A percentile compares a stretch with the other conserved stretches of the same genome.
Conservation (phyloP, 2,888 invertebrate genomes). For the Heliconius charithonia region DNA sequence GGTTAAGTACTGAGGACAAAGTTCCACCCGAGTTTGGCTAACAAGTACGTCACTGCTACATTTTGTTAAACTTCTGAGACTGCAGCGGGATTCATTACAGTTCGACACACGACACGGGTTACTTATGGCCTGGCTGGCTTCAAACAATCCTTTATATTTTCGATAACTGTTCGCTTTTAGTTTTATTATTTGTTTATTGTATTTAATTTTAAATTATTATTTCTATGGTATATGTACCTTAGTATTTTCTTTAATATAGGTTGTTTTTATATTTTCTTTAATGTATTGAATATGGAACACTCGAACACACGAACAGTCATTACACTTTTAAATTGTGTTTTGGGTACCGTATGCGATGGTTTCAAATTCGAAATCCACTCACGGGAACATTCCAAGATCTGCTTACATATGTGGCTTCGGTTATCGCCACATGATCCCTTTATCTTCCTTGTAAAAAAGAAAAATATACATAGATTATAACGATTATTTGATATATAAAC, state of each 20-base stretch:
- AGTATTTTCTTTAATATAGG: neutral
- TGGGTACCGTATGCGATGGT: neutral
- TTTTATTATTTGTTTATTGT: neutral
- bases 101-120: conserved; percentile 50
- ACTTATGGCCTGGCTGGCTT: conserved; percentile 2
- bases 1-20: conserved; percentile 34
- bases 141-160: neutral
- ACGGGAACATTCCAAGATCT: too few species aligned
- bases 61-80: conserved; percentile 66
- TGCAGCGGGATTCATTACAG: conserved; percentile 55
- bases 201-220: neutral
- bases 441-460: too few species aligned
- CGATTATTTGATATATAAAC: too few species aligned
- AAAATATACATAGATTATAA: too few species aligned
- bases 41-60: conserved; percentile 69
- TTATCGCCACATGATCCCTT: too few species aligned
- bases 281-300: too few species aligned
- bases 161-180: neutral
- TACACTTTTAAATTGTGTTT: neutral
- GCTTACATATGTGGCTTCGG: too few species aligned
- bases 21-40: conserved; percentile 48
- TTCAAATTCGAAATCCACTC: neutral
- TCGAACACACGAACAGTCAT: too few species aligned
- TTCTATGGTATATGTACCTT: neutral
- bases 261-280: too few species aligned